Evolutionary conservation across 2,113 vertebrate genomes (phyloP), one percentile per base, ranked within the genome.

Genomic region (Asarcornis scutulata): DNA sequence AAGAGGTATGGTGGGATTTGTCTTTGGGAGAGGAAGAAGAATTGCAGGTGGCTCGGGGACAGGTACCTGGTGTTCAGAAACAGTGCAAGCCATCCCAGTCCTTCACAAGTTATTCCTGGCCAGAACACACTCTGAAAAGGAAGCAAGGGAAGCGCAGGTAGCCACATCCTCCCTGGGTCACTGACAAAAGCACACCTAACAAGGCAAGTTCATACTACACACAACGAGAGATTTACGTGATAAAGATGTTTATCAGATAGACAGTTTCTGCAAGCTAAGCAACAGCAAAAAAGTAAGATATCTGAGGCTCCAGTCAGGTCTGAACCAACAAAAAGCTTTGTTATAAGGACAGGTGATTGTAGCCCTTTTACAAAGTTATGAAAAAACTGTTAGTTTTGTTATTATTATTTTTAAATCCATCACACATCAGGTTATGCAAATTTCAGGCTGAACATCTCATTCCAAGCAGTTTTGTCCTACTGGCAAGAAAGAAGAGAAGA

Each of bases 221-320:
- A 76, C 34, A 83, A 69, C 64, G 66, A 81, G 52, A 85, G 66
- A 89, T 92, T 91, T 91, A 68, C 66, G 76, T 8, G 42, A 92
- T 64, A 74, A 87, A 92, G 89, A 92, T 74, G 77, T 77, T 88
- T 86, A 93, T 77, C 77, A 79, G 62, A 75, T 36, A 36, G 62
- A 76, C 48, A 87, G 95, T 76, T 89, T 74, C 29, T 92, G 93
- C 86, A 92, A 93, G 63, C 69, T 87, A 95, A 95, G 81, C 83
- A 95, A 63, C 63, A 91, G 21, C 69, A 55, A 63, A 95, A 85
- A 1, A 55, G 27, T 55, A 72, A 82, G 32, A 22, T 91, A 89
- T 38, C 62, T 34, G 16, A 27, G 84, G 59, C 79, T 89, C 40
- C 14, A 64, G 79, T 26, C 64, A 91, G 58, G 87, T 36, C 48